phyloP scores from a whole-genome alignment of 92 coral and sea anemone genomes.

The Montipora capitata region DNA sequence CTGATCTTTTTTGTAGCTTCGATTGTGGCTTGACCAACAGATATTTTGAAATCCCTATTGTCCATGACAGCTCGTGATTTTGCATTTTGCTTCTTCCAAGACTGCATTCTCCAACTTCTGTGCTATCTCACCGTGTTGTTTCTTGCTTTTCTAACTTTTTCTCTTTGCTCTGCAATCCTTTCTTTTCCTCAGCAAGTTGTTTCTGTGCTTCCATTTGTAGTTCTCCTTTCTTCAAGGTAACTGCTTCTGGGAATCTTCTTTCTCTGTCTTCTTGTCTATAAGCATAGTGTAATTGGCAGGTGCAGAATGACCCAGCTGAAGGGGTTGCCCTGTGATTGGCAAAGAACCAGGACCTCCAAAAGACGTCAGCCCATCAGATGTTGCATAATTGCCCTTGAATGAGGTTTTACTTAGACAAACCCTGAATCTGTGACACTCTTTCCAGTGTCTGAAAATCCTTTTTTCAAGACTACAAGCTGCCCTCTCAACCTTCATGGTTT shows the following conservation, averaged over 20 bases:
- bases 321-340: constrained; percentile 52
- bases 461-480: no score
- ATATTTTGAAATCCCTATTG: constrained; percentile 58
- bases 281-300: constrained; percentile 46
- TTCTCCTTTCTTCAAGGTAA: constrained; percentile 21
- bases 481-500: no score
- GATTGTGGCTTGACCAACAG: constrained; percentile 60
- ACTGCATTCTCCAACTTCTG: constrained; percentile 35
- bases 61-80: constrained; percentile 53
- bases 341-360: constrained; percentile 48
- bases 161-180: constrained; percentile 51
- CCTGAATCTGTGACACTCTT: no score
- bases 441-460: no score
- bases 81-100: constrained; percentile 58
- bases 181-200: constrained; percentile 37
- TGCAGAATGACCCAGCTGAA: constrained; percentile 61
- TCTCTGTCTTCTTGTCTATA: constrained; percentile 58
- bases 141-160: constrained; percentile 49
- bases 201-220: constrained; percentile 34
- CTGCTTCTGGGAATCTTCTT: constrained; percentile 34
- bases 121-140: constrained; percentile 28
- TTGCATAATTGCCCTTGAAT: background rate
- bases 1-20: constrained; percentile 47
- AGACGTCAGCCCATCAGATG: no score
- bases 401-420: no score